Percentiles rank a stretch among this genome's conserved stretches.
Conservation (phyloP, 2,888 invertebrate genomes). For the Zaprionus bogoriensis region DNA sequence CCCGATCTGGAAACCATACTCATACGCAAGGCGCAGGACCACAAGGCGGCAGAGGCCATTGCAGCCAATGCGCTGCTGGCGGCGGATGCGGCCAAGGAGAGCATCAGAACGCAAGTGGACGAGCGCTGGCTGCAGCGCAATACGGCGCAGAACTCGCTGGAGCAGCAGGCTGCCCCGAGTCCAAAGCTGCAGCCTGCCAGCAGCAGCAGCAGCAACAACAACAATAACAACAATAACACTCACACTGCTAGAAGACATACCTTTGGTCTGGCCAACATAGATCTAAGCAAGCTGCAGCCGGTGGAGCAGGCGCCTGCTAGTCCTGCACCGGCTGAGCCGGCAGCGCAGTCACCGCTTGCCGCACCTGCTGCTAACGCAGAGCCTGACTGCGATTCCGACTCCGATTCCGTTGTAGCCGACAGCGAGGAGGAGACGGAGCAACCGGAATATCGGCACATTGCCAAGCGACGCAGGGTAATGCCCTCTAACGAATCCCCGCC, state of each 20-base stretch:
- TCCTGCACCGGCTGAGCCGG: not conserved
- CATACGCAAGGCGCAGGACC: constrained; percentile 77
- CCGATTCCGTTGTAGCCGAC: constrained; percentile 88
- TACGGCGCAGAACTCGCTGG: constrained; percentile 44
- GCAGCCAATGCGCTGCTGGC: constrained; percentile 56
- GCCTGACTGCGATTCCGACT: constrained; percentile 84
- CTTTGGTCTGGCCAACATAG: constrained; percentile 83
- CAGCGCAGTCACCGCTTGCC: not conserved
- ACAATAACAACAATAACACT: constrained; percentile 32
- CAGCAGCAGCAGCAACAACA: not conserved
- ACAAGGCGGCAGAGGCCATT: constrained; percentile 52
- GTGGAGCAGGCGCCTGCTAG: not conserved
- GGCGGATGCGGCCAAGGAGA: constrained; percentile 41
- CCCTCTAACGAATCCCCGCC: constrained; percentile 20
- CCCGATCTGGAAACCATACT: constrained; percentile 83
- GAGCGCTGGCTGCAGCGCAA: constrained; percentile 85
- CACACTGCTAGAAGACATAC: constrained; percentile 31
- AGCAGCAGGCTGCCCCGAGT: too few relatives aligned
- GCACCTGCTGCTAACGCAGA: not conserved
- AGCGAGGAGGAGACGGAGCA: constrained; percentile 86
- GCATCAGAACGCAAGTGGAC: constrained; percentile 81
- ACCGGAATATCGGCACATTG: constrained; percentile 84
- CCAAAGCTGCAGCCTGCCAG: not conserved
- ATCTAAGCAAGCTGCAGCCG: constrained; percentile 61
- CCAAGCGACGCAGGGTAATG: constrained; percentile 84